These are phyloP conservation scores for Polydrusus tereticollis DNA, from an alignment of 2,888 invertebrate species.

Conservation along the genomic window DNA sequence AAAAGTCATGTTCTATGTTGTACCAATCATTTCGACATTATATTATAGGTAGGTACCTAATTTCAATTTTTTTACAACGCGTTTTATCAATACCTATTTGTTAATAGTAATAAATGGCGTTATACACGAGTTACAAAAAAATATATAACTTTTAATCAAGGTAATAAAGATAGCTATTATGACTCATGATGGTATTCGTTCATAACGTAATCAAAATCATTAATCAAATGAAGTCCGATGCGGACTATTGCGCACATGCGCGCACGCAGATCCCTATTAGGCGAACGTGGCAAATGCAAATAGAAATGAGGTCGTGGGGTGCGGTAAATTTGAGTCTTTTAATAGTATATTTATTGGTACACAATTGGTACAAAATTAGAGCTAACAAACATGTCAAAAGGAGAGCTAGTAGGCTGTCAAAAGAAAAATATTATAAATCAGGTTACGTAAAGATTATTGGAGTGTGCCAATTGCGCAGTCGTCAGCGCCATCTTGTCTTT, in stretches of 20 bases:
- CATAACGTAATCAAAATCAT: not conserved
- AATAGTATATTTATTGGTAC: not conserved
- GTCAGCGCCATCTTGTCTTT: conserved; percentile 52
- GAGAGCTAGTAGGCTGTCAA: not conserved
- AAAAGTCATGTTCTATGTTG: too few species aligned
- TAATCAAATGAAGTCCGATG: not conserved
- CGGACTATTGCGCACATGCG: conserved; percentile 21
- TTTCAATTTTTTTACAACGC: not conserved
- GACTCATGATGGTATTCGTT: conserved; percentile 6
- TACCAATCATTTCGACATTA: too few species aligned
- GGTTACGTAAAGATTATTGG: conserved; percentile 4
- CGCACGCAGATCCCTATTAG: conserved; percentile 15
- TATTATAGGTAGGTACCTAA: too few species aligned
- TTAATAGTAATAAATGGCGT: not conserved
- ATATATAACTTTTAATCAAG: not conserved
- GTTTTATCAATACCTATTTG: not conserved
- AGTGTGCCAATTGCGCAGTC: conserved; percentile 53
- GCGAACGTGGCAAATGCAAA: conserved; percentile 30
- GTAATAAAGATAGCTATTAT: not conserved
- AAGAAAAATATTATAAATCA: not conserved
- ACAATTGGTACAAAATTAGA: not conserved
- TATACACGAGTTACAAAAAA: not conserved
- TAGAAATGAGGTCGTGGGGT: conserved; percentile 1
- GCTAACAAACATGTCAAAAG: not conserved
- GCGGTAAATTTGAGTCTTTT: not conserved